Conservation (phyloP, 2,797 vertebrate species). For the Acridotheres tristis region DNA sequence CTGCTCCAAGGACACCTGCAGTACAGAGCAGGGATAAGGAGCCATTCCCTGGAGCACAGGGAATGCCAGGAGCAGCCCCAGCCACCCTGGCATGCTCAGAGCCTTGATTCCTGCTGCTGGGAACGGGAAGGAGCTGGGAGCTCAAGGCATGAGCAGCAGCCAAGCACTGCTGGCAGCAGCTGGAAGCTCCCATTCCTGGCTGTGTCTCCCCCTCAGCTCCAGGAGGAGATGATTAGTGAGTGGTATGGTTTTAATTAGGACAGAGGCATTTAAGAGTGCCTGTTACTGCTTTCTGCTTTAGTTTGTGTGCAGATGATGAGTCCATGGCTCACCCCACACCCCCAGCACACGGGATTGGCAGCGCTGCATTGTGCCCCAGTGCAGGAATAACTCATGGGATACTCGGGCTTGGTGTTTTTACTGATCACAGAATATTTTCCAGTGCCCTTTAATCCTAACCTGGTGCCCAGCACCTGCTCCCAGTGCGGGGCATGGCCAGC, state of each 20-base stretch:
- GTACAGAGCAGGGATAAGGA: neutral
- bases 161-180: neutral
- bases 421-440: neutral
- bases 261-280: neutral
- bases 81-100: neutral
- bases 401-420: neutral
- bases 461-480: no score
- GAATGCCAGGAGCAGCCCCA: neutral
- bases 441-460: neutral
- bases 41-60: fast-evolving
- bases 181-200: neutral
- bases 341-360: fast-evolving
- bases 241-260: neutral
- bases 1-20: neutral
- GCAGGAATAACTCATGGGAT: neutral
- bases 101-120: neutral
- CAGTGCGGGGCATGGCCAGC: fast-evolving
- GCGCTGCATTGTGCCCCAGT: neutral
- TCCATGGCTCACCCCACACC: neutral
- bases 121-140: neutral
- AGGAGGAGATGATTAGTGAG: neutral
- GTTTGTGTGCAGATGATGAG: neutral
- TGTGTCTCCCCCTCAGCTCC: neutral
- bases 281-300: neutral
- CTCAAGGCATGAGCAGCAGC: neutral